Evolutionary conservation across 2,113 vertebrate species (phyloP).

Genomic region (Sapayoa aenigma): DNA sequence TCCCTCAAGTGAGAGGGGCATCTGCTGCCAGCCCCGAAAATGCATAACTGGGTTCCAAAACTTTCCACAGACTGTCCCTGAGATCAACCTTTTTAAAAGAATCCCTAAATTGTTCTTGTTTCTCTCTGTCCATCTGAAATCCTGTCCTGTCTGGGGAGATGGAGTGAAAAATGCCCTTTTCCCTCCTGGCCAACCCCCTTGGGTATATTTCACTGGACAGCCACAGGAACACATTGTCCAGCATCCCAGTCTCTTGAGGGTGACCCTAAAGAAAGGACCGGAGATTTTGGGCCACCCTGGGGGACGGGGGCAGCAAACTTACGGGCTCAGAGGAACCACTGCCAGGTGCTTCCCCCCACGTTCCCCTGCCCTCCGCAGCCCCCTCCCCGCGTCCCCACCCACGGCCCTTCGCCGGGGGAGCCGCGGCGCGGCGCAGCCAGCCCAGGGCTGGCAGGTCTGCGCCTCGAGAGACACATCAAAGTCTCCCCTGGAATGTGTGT

Average conservation of each 20-base stretch:
- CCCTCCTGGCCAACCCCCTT: not conserved
- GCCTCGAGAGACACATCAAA: constrained; percentile 61
- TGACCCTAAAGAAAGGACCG: rapidly evolving
- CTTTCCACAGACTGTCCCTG: not conserved
- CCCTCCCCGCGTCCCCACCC: not conserved
- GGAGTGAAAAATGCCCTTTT: not conserved
- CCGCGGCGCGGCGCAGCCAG: not conserved
- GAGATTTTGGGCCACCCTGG: not conserved
- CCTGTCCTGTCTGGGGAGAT: not conserved
- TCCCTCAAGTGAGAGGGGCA: not conserved
- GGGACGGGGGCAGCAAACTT: not conserved
- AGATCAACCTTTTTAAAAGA: not conserved
- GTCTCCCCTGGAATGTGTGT: constrained; percentile 69
- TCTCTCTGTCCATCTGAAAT: not conserved
- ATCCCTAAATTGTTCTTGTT: not conserved
- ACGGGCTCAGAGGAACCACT: not conserved
- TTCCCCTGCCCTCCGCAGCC: not conserved
- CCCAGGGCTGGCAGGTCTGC: constrained; percentile 21
- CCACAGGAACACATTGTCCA: not conserved
- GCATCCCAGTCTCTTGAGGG: not conserved
- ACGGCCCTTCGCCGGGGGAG: not conserved
- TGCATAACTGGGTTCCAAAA: not conserved
- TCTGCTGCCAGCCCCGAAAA: not conserved
- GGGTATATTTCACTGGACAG: not conserved
- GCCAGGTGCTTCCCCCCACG: not conserved